phyloP scores from a whole-genome alignment of 2,113 vertebrate species.

The Dipodomys merriami region DNA sequence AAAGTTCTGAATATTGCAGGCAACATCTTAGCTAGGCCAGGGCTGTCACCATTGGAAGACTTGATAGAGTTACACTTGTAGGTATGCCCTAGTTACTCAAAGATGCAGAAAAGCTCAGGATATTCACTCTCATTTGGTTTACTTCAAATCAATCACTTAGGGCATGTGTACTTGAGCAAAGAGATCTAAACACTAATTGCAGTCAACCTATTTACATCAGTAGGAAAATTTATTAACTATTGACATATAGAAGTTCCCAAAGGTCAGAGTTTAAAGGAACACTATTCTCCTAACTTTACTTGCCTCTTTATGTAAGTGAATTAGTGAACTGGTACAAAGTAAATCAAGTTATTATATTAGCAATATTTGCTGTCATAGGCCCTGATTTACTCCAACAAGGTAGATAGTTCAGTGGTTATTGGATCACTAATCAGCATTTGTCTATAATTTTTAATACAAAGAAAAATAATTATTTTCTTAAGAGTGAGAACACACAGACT shows the following conservation, averaged over 20 bases:
- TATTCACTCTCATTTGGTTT: neutral
- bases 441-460: neutral
- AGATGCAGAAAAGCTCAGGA: neutral
- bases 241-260: neutral
- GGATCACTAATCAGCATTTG: neutral
- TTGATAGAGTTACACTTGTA: neutral
- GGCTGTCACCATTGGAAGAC: too few species aligned
- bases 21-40: too few species aligned
- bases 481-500: constrained; percentile 4
- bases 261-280: neutral
- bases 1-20: too few species aligned
- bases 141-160: neutral
- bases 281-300: neutral
- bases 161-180: fast-evolving
- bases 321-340: neutral
- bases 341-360: neutral
- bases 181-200: neutral
- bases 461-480: neutral
- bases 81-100: neutral
- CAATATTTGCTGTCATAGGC: neutral
- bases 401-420: neutral
- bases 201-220: neutral
- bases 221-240: neutral
- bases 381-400: neutral
- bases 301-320: neutral